Evolutionary conservation across 2,113 vertebrate genomes (phyloP).

Genomic region (Oreochromis aureus): DNA sequence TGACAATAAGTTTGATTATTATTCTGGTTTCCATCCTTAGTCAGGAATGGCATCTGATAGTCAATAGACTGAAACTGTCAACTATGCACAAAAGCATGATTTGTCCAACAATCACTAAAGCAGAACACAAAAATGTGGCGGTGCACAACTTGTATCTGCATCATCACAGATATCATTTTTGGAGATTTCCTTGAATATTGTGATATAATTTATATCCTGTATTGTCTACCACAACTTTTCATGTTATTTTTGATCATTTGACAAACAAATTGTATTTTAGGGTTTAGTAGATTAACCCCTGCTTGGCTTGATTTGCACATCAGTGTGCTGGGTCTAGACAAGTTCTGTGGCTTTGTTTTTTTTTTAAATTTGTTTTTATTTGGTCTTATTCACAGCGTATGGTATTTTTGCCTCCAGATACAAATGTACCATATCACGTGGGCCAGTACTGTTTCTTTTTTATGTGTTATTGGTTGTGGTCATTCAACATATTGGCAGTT

Average conservation of each 20-base stretch:
- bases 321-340: neutral
- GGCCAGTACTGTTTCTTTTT: conserved; percentile 9
- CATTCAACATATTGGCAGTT: conserved; percentile 15
- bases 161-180: neutral
- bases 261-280: neutral
- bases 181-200: neutral
- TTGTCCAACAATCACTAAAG: neutral
- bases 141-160: neutral
- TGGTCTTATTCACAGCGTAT: neutral
- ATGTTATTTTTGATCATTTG: neutral
- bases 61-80: neutral
- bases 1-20: neutral
- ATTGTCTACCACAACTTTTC: neutral
- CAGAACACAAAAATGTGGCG: neutral
- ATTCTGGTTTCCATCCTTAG: neutral
- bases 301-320: neutral
- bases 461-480: neutral
- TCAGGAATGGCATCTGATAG: neutral
- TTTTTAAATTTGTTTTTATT: neutral
- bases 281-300: neutral
- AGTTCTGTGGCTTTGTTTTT: neutral
- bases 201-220: neutral
- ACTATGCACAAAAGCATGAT: neutral
- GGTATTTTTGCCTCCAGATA: neutral
- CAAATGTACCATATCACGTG: neutral